phyloP scores from a whole-genome alignment of 92 coral and sea anemone genomes.

The Parazoanthus swiftii region DNA sequence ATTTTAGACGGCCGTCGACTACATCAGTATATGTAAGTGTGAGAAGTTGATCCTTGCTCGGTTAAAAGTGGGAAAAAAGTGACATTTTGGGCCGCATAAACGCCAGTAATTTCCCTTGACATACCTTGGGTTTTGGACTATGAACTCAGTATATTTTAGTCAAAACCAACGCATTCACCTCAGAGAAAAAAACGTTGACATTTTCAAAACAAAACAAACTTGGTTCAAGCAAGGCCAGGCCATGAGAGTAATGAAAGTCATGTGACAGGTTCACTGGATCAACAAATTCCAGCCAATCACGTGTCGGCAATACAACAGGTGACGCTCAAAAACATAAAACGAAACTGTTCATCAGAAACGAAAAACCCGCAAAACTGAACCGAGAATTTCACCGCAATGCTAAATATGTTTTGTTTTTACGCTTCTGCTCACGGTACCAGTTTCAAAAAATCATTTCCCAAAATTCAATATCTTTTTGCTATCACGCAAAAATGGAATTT shows the following conservation, averaged over 20 bases:
- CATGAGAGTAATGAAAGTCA: constrained; percentile 25
- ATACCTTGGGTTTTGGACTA: constrained; percentile 4
- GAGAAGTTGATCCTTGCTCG: not conserved
- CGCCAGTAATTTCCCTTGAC: not conserved
- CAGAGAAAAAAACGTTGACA: constrained; percentile 34
- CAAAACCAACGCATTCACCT: not conserved
- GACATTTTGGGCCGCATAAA: not conserved
- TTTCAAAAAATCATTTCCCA: not conserved
- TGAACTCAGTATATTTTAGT: constrained; percentile 8
- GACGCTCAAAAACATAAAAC: constrained; percentile 11
- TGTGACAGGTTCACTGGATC: constrained; percentile 49
- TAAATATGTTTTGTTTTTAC: constrained; percentile 28
- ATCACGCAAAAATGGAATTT: not conserved
- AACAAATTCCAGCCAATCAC: constrained; percentile 74
- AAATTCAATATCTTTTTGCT: not conserved
- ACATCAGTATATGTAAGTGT: not conserved
- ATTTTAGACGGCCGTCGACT: not conserved
- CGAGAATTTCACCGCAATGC: constrained; percentile 12
- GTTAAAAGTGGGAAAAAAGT: not conserved
- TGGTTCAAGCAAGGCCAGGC: not conserved
- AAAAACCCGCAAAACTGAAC: constrained; percentile 29
- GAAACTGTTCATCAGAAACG: constrained; percentile 30
- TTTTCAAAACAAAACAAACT: constrained; percentile 29
- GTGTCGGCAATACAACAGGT: constrained; percentile 7
- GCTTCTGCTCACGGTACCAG: constrained; percentile 35